A percentile compares a stretch with the other conserved stretches of the same genome.
phyloP scores from a whole-genome alignment of 2,113 vertebrate species.

The Numida meleagris region DNA sequence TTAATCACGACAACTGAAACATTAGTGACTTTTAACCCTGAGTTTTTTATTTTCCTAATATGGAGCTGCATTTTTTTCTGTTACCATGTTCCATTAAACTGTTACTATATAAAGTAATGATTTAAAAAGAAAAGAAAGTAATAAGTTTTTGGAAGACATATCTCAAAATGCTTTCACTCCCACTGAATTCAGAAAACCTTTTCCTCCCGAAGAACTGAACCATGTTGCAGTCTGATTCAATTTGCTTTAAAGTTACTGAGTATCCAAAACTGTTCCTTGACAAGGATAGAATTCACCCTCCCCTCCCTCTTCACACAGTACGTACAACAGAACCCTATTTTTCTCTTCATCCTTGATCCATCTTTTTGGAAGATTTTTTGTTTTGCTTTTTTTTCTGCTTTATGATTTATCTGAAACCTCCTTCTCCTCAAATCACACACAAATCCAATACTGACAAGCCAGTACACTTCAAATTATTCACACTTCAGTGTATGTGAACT shows the following conservation, averaged over 20 bases:
- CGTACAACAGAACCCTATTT: neutral
- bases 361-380: neutral
- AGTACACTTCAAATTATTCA: constrained; percentile 63
- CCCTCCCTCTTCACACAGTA: rapidly evolving
- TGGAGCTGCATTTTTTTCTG: neutral
- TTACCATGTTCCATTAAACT: constrained; percentile 33
- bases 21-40: constrained; percentile 32
- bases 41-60: constrained; percentile 35
- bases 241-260: constrained; percentile 44
- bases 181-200: neutral
- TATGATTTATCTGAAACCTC: constrained; percentile 31
- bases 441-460: constrained; percentile 63
- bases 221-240: constrained; percentile 8
- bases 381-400: neutral
- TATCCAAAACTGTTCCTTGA: neutral
- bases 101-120: constrained; percentile 23
- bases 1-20: neutral
- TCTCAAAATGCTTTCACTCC: constrained; percentile 38
- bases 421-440: constrained; percentile 39
- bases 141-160: constrained; percentile 27
- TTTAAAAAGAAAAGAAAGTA: constrained; percentile 36
- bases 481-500: constrained; percentile 34
- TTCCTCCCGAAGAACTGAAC: constrained; percentile 27
- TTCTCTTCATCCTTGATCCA: constrained; percentile 6
- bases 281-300: neutral